phyloP scores from a whole-genome alignment of 2,113 vertebrate species.

The Cyrtonyx montezumae region DNA sequence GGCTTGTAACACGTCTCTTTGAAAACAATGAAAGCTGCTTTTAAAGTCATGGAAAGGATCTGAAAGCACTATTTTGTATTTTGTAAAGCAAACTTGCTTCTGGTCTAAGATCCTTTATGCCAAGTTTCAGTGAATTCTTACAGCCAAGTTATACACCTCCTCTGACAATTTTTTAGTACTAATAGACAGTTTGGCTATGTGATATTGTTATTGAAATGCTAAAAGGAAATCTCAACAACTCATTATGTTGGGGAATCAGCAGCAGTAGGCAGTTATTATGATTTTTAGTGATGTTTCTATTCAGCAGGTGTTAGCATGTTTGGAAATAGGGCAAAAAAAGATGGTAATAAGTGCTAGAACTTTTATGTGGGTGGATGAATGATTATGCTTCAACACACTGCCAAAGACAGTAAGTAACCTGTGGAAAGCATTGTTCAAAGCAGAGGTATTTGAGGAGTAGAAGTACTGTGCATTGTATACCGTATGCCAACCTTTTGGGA shows the following conservation, averaged over 20 bases:
- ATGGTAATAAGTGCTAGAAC: slow-evolving; percentile 3
- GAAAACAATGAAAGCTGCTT: slow-evolving; percentile 12
- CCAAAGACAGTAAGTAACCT: slow-evolving; percentile 21
- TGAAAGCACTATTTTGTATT: not conserved
- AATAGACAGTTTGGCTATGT: slow-evolving; percentile 18
- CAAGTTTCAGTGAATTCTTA: slow-evolving; percentile 48
- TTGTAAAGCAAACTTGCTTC: slow-evolving; percentile 1
- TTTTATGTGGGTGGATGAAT: slow-evolving; percentile 27
- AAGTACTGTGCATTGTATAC: not conserved
- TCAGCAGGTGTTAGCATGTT: slow-evolving; percentile 40
- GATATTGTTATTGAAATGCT: slow-evolving; percentile 31
- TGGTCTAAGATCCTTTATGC: not conserved
- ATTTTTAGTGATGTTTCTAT: slow-evolving; percentile 20
- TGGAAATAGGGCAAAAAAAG: not conserved
- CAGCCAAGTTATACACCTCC: not conserved
- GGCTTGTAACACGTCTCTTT: not conserved
- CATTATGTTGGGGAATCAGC: not conserved
- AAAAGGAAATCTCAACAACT: slow-evolving; percentile 24
- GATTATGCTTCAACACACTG: not conserved
- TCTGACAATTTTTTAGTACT: slow-evolving; percentile 6
- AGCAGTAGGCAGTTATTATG: slow-evolving; percentile 2
- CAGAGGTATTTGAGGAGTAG: slow-evolving; percentile 29
- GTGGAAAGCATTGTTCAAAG: slow-evolving; percentile 29
- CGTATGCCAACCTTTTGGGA: not conserved
- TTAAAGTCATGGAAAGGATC: not conserved